Evolutionary conservation across 1,140 invertebrate species (phyloP), one percentile per base, ranked within the genome.

Genomic region (Hylyphantes graminicola): DNA sequence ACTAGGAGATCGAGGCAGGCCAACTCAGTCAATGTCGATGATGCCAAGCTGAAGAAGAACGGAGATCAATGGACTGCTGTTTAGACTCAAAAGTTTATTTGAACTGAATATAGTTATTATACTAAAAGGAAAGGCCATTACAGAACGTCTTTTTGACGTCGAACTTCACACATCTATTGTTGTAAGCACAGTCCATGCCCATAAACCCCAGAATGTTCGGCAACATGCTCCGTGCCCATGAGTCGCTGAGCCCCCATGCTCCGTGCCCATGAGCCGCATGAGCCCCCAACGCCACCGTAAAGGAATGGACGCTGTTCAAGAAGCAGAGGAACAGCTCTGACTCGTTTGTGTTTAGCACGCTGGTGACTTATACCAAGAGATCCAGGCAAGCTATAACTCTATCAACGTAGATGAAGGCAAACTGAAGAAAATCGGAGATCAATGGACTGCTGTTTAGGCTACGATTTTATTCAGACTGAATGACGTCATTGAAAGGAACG

Each of bases 141-240:
- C 35, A 35, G 35, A 35, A 1, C 35, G 35, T 35, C 35, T 35
- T 35, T 35, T 35, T 35, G 35, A 35, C 35, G 35, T 35, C 35
- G 5, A 35, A 35, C 35, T 35, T 35, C 35, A 35, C 35, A 35
- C 35, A 35, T 35, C 2, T 35, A 35, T 35, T 35, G 35, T 5
- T 5, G 35, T 35, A 35, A 2, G 5, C 35, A 35, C 35, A 35
- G 35, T 90, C 91, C 87, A 92, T 92, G 91, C 92, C 91, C 8
- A 90, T 89, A 79, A 91, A 91, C 70, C 92, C 92, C 86, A 87
- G 91, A 11, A 86, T 87, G 12, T 89, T 90, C 67, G 88, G 91
- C 87, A 86, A 87, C 0, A 81, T 70, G 19, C 79, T 73, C 48
- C 86, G 86, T 35, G 35, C 35, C 78, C 61, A 76, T 19, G 79